A percentile compares a stretch with the other conserved stretches of the same genome.
Evolutionary conservation across 2,797 vertebrate species (phyloP).

Genomic region (Pteropus rufus): DNA sequence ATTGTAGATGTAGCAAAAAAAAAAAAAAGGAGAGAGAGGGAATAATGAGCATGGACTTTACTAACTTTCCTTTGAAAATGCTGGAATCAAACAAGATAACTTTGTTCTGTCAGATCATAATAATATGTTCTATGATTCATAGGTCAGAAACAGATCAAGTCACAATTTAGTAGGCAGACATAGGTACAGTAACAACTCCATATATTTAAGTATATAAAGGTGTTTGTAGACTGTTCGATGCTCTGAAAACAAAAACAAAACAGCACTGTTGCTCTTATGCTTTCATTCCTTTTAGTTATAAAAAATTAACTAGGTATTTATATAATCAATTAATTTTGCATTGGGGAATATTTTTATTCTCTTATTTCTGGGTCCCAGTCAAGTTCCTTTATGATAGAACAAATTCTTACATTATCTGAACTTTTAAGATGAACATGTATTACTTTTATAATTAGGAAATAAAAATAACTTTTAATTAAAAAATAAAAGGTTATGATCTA

Average conservation of each 20-base stretch:
- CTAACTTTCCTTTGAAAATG: neutral
- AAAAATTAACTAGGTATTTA: neutral
- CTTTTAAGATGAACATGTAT: neutral
- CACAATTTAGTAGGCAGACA: neutral
- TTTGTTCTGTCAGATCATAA: neutral
- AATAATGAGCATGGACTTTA: neutral
- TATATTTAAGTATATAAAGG: neutral
- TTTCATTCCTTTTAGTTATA: neutral
- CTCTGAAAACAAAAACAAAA: neutral
- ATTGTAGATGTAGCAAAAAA: neutral
- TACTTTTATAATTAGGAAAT: neutral
- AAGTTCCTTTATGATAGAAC: neutral
- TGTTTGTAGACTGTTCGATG: neutral
- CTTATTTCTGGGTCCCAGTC: neutral
- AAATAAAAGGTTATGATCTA: neutral
- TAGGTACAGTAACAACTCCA: neutral
- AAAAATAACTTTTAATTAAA: conserved; percentile 5
- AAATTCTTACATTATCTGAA: neutral
- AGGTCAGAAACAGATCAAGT: neutral
- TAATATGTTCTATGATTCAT: neutral
- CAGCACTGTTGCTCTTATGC: neutral
- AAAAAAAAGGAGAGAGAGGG: neutral
- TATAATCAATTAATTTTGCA: neutral
- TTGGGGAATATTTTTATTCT: neutral
- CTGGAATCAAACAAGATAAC: neutral